phyloP scores from a whole-genome alignment of 2,888 invertebrate species.

The Cyclophora punctaria region DNA sequence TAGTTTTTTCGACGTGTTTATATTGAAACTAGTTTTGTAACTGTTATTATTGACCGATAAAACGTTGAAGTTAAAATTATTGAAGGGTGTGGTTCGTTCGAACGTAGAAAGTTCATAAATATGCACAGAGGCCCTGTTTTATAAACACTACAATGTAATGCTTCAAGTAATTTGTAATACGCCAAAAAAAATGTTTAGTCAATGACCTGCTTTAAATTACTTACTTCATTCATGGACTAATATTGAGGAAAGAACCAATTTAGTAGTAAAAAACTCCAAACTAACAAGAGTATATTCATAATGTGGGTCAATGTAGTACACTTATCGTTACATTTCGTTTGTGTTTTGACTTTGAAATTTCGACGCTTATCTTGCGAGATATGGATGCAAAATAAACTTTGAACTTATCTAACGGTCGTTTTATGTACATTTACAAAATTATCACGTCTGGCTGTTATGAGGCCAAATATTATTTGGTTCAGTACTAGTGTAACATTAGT shows the following conservation, averaged over 20 bases:
- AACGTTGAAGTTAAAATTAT: not conserved
- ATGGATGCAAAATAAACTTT: constrained; percentile 15
- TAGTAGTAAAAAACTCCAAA: not conserved
- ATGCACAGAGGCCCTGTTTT: too few species aligned
- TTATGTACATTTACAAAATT: too few species aligned
- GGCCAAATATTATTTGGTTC: too few species aligned
- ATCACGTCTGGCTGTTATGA: too few species aligned
- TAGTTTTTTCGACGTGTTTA: constrained; percentile 21
- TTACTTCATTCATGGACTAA: not conserved
- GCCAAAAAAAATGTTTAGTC: too few species aligned
- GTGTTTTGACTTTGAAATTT: constrained; percentile 18
- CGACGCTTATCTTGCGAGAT: constrained; percentile 18
- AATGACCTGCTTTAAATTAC: too few species aligned
- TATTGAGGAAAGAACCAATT: not conserved
- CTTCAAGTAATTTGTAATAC: too few species aligned
- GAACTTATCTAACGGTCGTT: constrained; percentile 4
- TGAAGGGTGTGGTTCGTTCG: not conserved
- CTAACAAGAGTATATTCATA: constrained; percentile 4
- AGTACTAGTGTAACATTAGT: too few species aligned
- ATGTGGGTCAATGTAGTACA: constrained; percentile 11
- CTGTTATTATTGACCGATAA: constrained; percentile 14
- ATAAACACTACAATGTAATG: too few species aligned
- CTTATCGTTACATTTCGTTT: constrained; percentile 19
- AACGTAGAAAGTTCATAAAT: too few species aligned
- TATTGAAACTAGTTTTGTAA: constrained; percentile 14